Evolutionary conservation across 2,797 vertebrate species (phyloP), one percentile per base, ranked within the genome.

Genomic region (Siniperca obscura): DNA sequence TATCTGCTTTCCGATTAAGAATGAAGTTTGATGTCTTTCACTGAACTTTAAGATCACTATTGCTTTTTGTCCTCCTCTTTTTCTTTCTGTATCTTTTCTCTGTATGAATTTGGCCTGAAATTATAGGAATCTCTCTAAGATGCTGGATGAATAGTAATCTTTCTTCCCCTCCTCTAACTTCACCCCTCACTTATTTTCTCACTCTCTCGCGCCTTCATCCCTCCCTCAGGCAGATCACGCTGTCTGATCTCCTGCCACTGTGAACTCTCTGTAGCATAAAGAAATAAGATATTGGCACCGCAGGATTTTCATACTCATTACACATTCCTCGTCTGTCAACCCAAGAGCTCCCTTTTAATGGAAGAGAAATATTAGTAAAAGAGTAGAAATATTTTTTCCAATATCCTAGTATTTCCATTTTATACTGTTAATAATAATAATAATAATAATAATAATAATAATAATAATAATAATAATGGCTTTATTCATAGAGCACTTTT

Each of bases 281-380:
- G 69, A 90, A 90, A 89, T 91, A 67, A 79, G 81, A 88, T 88
- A 89, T 83, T 90, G 81, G 82, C 75, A 76, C 86, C 30, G 25
- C 84, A 52, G 86, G 78, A 76, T 86, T 92, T 90, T 88, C 46
- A 78, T 81, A 81, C 85, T 87, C 87, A 83, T 71, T 76, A 74
- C 83, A 76, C 87, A 76, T 91, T 84, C 66, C 60, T 60, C 50
- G 52, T 78, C 74, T 68, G 71, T 82, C 73, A 82, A 69, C 67
- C 81, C 68, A 59, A 74, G 56, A 70, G 62, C 60, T 42, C 7
- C 17, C 25, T 89, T 78, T 87, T 73, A 72, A 88, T 38, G 22
- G 77, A 77, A 83, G 64, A 53, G 38, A 78, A 44, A 70, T 70
- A 25, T 78, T 56, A 16, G 12, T 19, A 30, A 55, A 46, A 44